Evolutionary conservation across 2,888 invertebrate genomes (phyloP), one percentile per base, ranked within the genome.

Genomic region (Papilio gigon): DNA sequence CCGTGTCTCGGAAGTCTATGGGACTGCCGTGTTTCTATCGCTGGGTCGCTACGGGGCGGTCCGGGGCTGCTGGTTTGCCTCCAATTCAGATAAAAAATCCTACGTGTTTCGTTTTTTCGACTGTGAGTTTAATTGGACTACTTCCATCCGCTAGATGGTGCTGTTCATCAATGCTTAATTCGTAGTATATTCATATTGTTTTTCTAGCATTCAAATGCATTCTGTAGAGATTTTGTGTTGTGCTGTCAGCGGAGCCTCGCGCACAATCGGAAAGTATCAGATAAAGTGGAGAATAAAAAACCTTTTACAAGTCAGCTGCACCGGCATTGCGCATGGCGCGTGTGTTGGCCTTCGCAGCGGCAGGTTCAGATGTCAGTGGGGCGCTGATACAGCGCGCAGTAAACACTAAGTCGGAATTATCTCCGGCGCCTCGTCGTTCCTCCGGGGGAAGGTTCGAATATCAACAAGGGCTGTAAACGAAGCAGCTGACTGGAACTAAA

Each of bases 331-430:
- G n/a, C 17, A 17, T 17, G 53, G 30, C 53, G n/a, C 27, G 30
- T 4, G 30, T 56, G 8, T 1, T 17, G 8, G n/a, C 14, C 25
- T 17, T 30, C 30, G 30, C 30, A 30, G 30, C 9, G 17, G 30
- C 2, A 27, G 53, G 25, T 25, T 53, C 53, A 56, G 30, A 56
- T 30, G 53, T 56, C 30, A 56, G 27, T 56, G n/a, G 27, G 53
- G 30, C 53, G 30, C 1, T 4, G 53, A 56, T 56, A 30, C 9
- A 11, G 17, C 1, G 17, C 53, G 9, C 1, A 30, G 9, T 2
- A 56, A 56, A 56, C 9, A 30, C n/a, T 17, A 2, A 56, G 14
- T 50, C 5, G 9, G 2, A 17, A 53, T 53, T 6, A 53, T 53
- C n/a, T 30, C 12, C 8, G 2, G n/a, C 53, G 27, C 53, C 27